Conservation (phyloP, 1,140 invertebrate species). For the Drosophila mojavensis region DNA sequence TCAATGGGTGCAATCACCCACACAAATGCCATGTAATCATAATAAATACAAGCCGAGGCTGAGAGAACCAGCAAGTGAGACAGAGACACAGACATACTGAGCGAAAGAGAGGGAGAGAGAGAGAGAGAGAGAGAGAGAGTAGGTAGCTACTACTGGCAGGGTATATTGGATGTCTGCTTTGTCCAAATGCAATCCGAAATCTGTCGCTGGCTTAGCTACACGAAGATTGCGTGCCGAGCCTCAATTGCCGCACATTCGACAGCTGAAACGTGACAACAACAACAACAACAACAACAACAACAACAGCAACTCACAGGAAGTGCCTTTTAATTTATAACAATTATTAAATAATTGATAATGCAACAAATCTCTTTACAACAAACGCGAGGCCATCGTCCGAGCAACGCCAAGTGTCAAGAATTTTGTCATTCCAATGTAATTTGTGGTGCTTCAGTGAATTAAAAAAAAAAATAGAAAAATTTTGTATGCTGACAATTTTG, state of each 20-base stretch:
- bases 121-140: not conserved
- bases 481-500: no score
- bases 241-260: no score
- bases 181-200: conserved; percentile 29
- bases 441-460: not conserved
- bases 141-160: no score
- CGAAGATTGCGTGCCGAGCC: conserved; percentile 6
- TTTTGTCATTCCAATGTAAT: not conserved
- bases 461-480: no score
- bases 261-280: no score
- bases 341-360: conserved; percentile 59
- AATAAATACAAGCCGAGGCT: conserved; percentile 36
- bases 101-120: no score
- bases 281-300: conserved; percentile 23
- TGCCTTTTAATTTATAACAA: conserved; percentile 65
- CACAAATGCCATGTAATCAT: conserved; percentile 49
- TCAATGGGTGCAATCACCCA: conserved; percentile 75
- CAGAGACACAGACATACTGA: no score
- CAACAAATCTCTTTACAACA: conserved; percentile 34
- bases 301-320: conserved; percentile 42
- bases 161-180: no score
- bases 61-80: not conserved
- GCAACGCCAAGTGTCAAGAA: conserved; percentile 12
- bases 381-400: not conserved
- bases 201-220: conserved; percentile 13